Conservation (phyloP, 2,797 vertebrate species). For the Lepus oiostolus region DNA sequence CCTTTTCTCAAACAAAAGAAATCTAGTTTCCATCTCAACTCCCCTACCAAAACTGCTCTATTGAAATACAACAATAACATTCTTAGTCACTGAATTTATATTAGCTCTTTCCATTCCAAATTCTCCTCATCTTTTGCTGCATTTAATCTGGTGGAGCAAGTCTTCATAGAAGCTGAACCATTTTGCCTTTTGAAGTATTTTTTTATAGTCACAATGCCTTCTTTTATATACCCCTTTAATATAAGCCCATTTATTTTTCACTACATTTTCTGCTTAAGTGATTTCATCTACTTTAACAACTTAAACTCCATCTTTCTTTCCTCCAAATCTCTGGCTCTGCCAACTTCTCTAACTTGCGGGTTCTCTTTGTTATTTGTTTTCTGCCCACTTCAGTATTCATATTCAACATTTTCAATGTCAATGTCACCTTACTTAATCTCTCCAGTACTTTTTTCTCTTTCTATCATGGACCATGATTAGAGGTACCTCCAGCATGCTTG, state of each 20-base stretch:
- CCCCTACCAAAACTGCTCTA: background rate
- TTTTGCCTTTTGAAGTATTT: background rate
- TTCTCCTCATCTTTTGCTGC: background rate
- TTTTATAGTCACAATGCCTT: background rate
- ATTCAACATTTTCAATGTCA: background rate
- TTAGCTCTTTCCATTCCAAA: background rate
- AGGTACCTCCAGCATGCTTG: background rate
- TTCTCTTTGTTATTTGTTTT: background rate
- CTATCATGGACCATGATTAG: background rate
- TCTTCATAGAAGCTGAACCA: background rate
- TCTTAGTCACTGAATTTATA: background rate
- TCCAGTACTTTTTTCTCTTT: accelerated
- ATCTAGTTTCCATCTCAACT: background rate
- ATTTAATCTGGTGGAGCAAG: background rate
- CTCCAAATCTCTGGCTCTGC: background rate
- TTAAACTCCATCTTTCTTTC: background rate
- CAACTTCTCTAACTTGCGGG: background rate
- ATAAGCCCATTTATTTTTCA: background rate
- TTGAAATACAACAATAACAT: background rate
- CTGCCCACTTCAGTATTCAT: background rate
- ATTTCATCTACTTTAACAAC: background rate
- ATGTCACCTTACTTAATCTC: background rate
- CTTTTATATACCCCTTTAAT: background rate
- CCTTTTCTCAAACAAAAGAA: background rate
- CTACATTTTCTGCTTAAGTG: background rate